Evolutionary conservation across 2,113 vertebrate genomes (phyloP).

Genomic region (Odocoileus virginianus): DNA sequence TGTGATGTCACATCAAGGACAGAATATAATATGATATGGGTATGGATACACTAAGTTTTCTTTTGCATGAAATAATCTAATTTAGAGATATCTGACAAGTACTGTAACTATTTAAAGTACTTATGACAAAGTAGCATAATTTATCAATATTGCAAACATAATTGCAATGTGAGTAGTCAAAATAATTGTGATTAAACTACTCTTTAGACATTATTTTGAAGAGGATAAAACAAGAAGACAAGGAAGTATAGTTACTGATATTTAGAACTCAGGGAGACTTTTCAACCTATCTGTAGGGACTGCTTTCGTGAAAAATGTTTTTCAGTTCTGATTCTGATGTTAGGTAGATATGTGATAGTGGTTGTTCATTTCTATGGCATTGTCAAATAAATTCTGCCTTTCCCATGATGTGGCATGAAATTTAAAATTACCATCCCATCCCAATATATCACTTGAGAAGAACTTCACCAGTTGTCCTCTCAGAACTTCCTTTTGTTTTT

Average conservation of each 20-base stretch:
- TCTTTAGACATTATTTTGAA: slow-evolving; percentile 55
- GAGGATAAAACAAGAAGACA: slow-evolving; percentile 63
- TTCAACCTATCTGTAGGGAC: slow-evolving; percentile 35
- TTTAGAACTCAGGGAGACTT: slow-evolving; percentile 61
- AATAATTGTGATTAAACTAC: slow-evolving; percentile 76
- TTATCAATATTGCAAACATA: slow-evolving; percentile 75
- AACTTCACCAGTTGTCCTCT: not conserved
- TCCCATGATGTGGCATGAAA: not conserved
- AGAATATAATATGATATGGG: slow-evolving; percentile 58
- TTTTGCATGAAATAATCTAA: slow-evolving; percentile 70
- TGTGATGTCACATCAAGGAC: slow-evolving; percentile 70
- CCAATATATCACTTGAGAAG: slow-evolving; percentile 18
- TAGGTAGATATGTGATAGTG: not conserved
- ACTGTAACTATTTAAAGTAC: slow-evolving; percentile 74
- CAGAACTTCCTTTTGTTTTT: not conserved
- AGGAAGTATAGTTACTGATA: slow-evolving; percentile 45
- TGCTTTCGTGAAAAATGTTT: slow-evolving; percentile 2
- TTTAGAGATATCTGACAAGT: slow-evolving; percentile 72
- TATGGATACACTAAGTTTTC: slow-evolving; percentile 30
- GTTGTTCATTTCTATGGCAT: not conserved
- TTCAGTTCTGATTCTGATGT: slow-evolving; percentile 48
- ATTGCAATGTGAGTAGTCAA: slow-evolving; percentile 71
- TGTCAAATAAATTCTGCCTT: slow-evolving; percentile 31
- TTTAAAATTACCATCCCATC: not conserved
- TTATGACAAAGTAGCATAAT: slow-evolving; percentile 74